Evolutionary conservation across 1,140 invertebrate species (phyloP).

Genomic region (Drosophila cardini): DNA sequence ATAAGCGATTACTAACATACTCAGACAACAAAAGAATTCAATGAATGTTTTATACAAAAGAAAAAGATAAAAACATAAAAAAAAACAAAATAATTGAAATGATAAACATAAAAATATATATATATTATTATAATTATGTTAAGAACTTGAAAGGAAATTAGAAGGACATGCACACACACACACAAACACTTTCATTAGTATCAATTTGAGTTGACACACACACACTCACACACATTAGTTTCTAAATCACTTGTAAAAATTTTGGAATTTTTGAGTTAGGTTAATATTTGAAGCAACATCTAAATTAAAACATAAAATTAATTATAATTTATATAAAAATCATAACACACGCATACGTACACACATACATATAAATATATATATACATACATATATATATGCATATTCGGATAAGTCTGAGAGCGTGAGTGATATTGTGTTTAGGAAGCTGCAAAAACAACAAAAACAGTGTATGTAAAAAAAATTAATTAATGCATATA

Average conservation of each 20-base stretch:
- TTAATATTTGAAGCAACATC: constrained; percentile 39
- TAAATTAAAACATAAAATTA: constrained; percentile 29
- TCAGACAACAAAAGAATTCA: constrained; percentile 58
- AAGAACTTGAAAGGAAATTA: constrained; percentile 22
- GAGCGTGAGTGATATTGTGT: constrained; percentile 84
- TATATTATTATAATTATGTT: constrained; percentile 49
- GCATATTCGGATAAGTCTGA: constrained; percentile 85
- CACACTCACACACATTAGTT: constrained; percentile 49
- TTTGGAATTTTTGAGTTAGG: constrained; percentile 42
- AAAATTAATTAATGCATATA: constrained; percentile 52
- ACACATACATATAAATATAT: constrained; percentile 26
- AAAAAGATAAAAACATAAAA: constrained; percentile 13
- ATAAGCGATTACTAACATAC: constrained; percentile 77
- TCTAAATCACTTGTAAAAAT: constrained; percentile 54
- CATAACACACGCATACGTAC: constrained; percentile 6
- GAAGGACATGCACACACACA: constrained; percentile 34
- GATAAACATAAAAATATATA: constrained; percentile 31
- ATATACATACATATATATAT: constrained; percentile 37
- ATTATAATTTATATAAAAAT: constrained; percentile 13
- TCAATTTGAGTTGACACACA: constrained; percentile 37
- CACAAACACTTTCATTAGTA: constrained; percentile 30
- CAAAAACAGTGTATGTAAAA: constrained; percentile 48
- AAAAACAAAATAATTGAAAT: constrained; percentile 14
- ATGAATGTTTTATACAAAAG: constrained; percentile 66
- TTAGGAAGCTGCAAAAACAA: constrained; percentile 78